A percentile compares a stretch with the other conserved stretches of the same genome.
Conservation (phyloP, 2,888 invertebrate species). For the Pseudococcus viburni region DNA sequence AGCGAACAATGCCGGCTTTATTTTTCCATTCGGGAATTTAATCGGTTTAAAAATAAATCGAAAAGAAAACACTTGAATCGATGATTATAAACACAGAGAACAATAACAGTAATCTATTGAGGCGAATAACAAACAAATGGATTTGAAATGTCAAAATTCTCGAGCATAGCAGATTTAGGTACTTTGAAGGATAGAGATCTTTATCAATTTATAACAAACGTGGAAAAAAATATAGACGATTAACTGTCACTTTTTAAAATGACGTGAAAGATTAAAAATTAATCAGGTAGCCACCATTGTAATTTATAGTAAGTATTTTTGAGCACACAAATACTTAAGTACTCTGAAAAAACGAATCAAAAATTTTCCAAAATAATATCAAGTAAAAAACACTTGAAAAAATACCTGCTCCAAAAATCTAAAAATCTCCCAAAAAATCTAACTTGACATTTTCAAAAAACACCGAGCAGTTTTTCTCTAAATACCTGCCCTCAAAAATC, state of each 20-base stretch:
- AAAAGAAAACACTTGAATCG: neutral
- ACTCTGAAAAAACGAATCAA: no score
- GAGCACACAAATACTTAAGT: no score
- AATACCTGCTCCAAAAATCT: no score
- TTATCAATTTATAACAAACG: neutral
- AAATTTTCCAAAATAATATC: no score
- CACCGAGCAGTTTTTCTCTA: no score
- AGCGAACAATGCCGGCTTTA: neutral
- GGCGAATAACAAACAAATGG: neutral
- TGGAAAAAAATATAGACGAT: neutral
- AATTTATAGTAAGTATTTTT: neutral
- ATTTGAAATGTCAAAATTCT: slow-evolving; percentile 15
- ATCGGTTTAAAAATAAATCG: slow-evolving; percentile 3
- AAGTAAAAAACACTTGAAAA: no score
- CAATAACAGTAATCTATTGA: slow-evolving; percentile 9
- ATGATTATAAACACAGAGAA: neutral
- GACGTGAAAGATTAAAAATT: neutral
- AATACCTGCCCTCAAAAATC: no score
- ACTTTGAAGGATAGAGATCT: neutral
- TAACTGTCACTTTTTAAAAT: neutral
- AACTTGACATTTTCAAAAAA: no score
- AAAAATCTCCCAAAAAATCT: no score
- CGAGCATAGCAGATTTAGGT: neutral
- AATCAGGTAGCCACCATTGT: no score
- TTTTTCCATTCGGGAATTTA: neutral